These are phyloP conservation scores for Knipowitschia caucasica DNA, from an alignment of 2,797 vertebrate species.

Conservation along the genomic window DNA sequence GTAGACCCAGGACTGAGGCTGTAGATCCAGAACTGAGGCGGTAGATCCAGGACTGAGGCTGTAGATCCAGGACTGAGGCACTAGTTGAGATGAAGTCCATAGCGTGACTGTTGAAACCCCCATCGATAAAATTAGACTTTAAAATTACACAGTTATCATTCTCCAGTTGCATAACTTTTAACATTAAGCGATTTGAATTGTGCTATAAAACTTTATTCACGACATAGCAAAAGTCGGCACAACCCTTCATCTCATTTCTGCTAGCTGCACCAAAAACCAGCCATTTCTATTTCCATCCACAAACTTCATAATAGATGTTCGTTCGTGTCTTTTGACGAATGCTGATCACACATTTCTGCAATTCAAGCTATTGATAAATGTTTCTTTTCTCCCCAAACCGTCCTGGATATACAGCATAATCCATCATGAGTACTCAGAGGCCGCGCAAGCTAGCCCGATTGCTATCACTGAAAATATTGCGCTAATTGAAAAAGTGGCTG, in stretches of 20 bases:
- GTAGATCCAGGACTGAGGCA: no score
- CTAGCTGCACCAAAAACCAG: neutral
- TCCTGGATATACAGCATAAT: slow-evolving; percentile 49
- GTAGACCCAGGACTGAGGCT: no score
- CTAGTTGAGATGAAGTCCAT: no score
- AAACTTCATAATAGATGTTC: neutral
- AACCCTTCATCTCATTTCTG: neutral
- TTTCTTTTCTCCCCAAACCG: slow-evolving; percentile 15
- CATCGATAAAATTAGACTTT: no score
- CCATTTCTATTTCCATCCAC: neutral
- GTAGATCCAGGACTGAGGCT: no score
- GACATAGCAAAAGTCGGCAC: neutral
- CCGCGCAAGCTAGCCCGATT: slow-evolving; percentile 34
- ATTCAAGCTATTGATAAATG: slow-evolving; percentile 44
- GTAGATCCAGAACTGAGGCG: no score
- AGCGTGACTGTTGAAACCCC: no score
- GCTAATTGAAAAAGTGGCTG: slow-evolving; percentile 40
- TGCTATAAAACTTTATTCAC: neutral
- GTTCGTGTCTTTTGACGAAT: neutral
- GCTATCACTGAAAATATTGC: slow-evolving; percentile 29
- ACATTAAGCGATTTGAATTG: neutral
- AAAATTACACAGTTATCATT: no score
- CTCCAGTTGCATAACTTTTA: neutral
- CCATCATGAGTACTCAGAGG: slow-evolving; percentile 24
- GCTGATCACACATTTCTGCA: neutral